These are phyloP conservation scores for Clarias batrachus DNA, from an alignment of 2,113 vertebrate genomes.

Conservation along the genomic window DNA sequence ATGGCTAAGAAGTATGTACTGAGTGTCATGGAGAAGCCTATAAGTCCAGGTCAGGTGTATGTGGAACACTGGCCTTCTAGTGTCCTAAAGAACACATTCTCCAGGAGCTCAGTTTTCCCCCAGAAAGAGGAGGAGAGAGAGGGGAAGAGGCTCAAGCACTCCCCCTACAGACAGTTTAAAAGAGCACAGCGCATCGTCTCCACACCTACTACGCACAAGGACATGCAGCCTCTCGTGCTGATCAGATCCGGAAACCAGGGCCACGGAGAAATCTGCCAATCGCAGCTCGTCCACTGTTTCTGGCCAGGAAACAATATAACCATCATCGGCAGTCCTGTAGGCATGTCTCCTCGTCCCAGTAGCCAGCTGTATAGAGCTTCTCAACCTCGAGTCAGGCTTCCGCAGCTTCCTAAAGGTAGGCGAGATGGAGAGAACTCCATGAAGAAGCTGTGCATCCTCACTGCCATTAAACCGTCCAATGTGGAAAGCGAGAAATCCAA, in stretches of 20 bases:
- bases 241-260: slow-evolving; percentile 42
- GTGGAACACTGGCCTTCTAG: slow-evolving; percentile 69
- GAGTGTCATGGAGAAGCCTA: slow-evolving; percentile 68
- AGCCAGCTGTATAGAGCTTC: slow-evolving; percentile 58
- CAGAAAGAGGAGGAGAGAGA: slow-evolving; percentile 80
- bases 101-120: slow-evolving; percentile 81
- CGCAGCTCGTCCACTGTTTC: slow-evolving; percentile 55
- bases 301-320: slow-evolving; percentile 63
- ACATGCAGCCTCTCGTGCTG: slow-evolving; percentile 44
- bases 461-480: slow-evolving; percentile 90
- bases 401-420: slow-evolving; percentile 64
- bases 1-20: slow-evolving; percentile 82
- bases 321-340: slow-evolving; percentile 65
- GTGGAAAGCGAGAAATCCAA: slow-evolving; percentile 85
- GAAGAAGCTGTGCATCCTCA: slow-evolving; percentile 82
- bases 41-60: slow-evolving; percentile 68
- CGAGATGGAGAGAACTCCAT: slow-evolving; percentile 69
- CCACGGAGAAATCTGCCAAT: slow-evolving; percentile 58
- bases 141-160: slow-evolving; percentile 58
- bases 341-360: slow-evolving; percentile 61
- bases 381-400: slow-evolving; percentile 65
- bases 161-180: slow-evolving; percentile 62
- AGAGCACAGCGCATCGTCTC: slow-evolving; percentile 53
- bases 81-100: slow-evolving; percentile 82
- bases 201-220: slow-evolving; percentile 39